Evolutionary conservation across 2,797 vertebrate genomes (phyloP), one percentile per base, ranked within the genome.

Genomic region (Sandelia bainsii): DNA sequence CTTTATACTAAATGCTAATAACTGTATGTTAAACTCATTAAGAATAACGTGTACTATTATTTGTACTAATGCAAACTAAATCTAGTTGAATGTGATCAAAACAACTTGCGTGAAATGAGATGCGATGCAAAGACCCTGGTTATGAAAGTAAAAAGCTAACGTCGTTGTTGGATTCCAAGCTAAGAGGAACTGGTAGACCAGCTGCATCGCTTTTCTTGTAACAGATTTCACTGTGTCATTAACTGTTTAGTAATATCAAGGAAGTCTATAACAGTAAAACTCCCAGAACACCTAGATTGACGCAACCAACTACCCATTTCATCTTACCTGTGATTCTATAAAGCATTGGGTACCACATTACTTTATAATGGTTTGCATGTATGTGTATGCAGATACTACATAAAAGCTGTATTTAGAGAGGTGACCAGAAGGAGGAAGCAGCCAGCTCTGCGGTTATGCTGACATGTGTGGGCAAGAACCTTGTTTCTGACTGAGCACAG

Each of bases 401-500:
- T 9, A 54, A 50, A 0, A 8, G 25, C 2, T 6, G 0, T 5
- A 3, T 37, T 2, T 6, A 62, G 22, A 25, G 16, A 9, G 11
- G 16, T 32, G 51, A 50, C 50, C 16, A 66, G n/a, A 80, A 77
- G 6, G 51, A 89, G 86, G 88, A 90, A 93, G 85, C 44, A 69
- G 9, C 27, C 2, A 40, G 23, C 14, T 59, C 37, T 73, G 62
- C 75, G 85, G 87, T 84, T 81, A 19, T 8, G 45, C 9, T 51
- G 10, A 29, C 11, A 17, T 39, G n/a, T 48, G 20, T 53, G 20
- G 39, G 69, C 49, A 81, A 53, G 64, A 52, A 69, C 57, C 79
- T 75, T 83, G 46, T 79, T 64, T 66, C 27, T 71, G 46, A 48
- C 29, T 39, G 8, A 37, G 8, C 27, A 40, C 10, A 57, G 20